Evolutionary conservation across 1,140 invertebrate species (phyloP), one percentile per base, ranked within the genome.

Genomic region (Brachionus manjavacas): DNA sequence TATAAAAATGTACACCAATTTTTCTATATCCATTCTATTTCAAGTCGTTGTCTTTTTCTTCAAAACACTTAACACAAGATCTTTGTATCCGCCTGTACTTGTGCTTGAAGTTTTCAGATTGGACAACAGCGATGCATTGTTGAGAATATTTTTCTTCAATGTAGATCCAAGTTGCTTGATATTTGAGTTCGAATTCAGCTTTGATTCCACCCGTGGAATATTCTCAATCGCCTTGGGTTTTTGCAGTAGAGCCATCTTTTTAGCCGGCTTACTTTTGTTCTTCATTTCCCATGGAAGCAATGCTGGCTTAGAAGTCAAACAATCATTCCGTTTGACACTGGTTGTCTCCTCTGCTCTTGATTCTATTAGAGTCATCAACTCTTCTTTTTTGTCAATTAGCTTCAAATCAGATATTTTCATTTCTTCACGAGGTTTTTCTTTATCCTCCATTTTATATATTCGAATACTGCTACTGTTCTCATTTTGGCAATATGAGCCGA

Each of bases 31-130:
- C 12, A 68, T 31, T 41, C 8, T 43, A 6, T n/a, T 16, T 20
- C 0, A 46, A 46, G 2, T 46, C 1, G 43, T 46, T n/a, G 68
- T 16, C n/a, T 72, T 72, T 41, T 72, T 72, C 39, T 72, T 72
- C 20, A 72, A 72, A n/a, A 72, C 68, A 16, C 68, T 72, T 11
- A 72, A 41, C 39, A 72, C 68, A 39, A 72, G 35, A 72, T 72
- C 68, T 72, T 72, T 72, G 39, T 72, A 72, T 7, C 68, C 68
- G 41, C 68, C 68, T 16, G 2, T 2, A 4, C 12, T n/a, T 16
- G 68, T 20, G 46, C 23, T 41, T 2, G 31, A 20, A n/a, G 8
- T 41, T 4, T 20, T 39, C 39, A 68, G 4, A 68, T 68, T 68
- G 0, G 66, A 68, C 7, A 68, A 31, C 3, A 68, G 25, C n/a